Percentiles rank a stretch among this genome's conserved stretches.
phyloP scores from a whole-genome alignment of 2,113 vertebrate genomes.

The Narcine bancroftii region DNA sequence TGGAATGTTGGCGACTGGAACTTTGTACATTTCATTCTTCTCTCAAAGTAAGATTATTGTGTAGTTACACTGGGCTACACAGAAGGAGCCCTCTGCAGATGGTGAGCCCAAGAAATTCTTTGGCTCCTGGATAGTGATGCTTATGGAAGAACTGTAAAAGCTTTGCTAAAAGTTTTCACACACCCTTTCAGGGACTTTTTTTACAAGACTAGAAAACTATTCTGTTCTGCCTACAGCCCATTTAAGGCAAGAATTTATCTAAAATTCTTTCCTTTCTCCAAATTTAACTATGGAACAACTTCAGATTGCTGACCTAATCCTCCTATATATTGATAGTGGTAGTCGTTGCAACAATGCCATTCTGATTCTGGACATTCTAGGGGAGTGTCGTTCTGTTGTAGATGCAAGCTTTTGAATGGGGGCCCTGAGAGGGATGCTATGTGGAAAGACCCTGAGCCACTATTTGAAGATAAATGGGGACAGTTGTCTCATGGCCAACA shows the following conservation, averaged over 20 bases:
- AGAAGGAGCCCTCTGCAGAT: neutral
- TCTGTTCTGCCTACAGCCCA: neutral
- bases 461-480: neutral
- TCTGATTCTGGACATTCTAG: neutral
- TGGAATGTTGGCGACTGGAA: slow-evolving; percentile 16
- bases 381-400: neutral
- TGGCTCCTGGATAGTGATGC: neutral
- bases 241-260: neutral
- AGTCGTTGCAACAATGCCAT: neutral
- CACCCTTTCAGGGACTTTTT: neutral
- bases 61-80: neutral
- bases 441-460: neutral
- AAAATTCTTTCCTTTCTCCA: neutral
- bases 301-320: neutral
- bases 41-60: neutral
- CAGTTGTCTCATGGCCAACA: neutral
- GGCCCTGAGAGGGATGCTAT: neutral
- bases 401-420: neutral
- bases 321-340: neutral
- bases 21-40: neutral
- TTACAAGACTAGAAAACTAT: neutral
- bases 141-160: slow-evolving; percentile 8
- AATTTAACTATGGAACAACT: neutral
- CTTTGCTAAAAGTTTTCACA: neutral
- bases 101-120: neutral